phyloP scores from a whole-genome alignment of 2,888 invertebrate species.

The Rhagonycha lutea region DNA sequence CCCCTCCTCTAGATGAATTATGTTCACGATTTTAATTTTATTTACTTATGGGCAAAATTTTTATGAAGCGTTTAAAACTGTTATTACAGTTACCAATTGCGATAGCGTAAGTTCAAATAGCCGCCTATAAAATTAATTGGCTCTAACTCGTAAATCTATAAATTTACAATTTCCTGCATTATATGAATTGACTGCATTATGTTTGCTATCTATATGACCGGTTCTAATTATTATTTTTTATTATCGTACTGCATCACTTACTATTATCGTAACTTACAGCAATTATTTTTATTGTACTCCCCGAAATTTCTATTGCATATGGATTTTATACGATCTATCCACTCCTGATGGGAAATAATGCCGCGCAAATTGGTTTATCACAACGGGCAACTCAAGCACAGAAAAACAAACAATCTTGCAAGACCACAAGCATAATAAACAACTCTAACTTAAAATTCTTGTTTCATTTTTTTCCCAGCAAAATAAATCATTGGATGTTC shows the following conservation, averaged over 20 bases:
- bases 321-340: not conserved
- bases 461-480: too few relatives aligned
- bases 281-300: not conserved
- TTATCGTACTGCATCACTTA: not conserved
- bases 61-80: slow-evolving; percentile 47
- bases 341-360: not conserved
- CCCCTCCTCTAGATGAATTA: slow-evolving; percentile 39
- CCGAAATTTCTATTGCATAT: not conserved
- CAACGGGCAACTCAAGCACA: not conserved
- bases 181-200: not conserved
- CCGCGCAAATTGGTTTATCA: not conserved
- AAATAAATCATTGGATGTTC: too few relatives aligned
- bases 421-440: not conserved
- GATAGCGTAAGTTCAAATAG: slow-evolving; percentile 39
- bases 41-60: slow-evolving; percentile 38
- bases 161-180: slow-evolving; percentile 47
- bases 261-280: not conserved
- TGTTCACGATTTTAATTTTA: slow-evolving; percentile 44
- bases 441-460: too few relatives aligned
- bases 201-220: not conserved
- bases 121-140: slow-evolving; percentile 51
- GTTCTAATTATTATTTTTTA: not conserved
- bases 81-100: slow-evolving; percentile 41
- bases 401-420: not conserved
- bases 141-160: slow-evolving; percentile 50